Evolutionary conservation across 2,113 vertebrate genomes (phyloP), one percentile per base, ranked within the genome.

Genomic region (Equus przewalskii): DNA sequence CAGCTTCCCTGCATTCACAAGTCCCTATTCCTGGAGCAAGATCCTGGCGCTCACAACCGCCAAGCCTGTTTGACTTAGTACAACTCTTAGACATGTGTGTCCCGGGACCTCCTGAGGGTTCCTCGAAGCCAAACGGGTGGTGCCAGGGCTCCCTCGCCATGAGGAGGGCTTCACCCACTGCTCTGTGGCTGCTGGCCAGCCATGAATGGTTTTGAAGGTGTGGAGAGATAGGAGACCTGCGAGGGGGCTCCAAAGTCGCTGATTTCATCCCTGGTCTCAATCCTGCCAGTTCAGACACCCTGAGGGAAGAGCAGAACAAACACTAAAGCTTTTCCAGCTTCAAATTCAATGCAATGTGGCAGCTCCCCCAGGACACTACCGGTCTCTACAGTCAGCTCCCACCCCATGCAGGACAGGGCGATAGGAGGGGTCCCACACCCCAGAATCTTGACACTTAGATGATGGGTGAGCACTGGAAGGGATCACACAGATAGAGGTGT

Each of bases 11-110:
- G 41, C 41, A 1, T 22, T 21, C n/a, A 46, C 30, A 3, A 0
- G 2, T 7, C 51, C 13, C 0, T 0, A 6, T 5, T 79, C 58
- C 70, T 5, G 12, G 7, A 60, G 24, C 11, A 41, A 10, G 58
- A 44, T 9, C 2, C 11, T 6, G 0, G 0, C 0, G 21, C 30
- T 10, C 44, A 18, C 12, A 0, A n/a, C 1, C 0, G 0, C 2
- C 0, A 4, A 36, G 19, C 7, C 26, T 11, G 14, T 24, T 54
- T 24, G 7, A 12, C 6, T 14, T 3, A 21, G 24, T 49, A 8
- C 24, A 3, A 0, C 8, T 12, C 1, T 16, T 5, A 5, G 62
- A 54, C 33, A 1, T 0, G 7, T 0, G 6, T 22, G n/a, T 49
- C 79, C 14, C 2, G 28, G 18, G 41, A 36, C 12, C 28, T 36